Base-by-base conservation (phyloP, 2,113 vertebrate genomes). In the Vanacampus margaritifer region DNA sequence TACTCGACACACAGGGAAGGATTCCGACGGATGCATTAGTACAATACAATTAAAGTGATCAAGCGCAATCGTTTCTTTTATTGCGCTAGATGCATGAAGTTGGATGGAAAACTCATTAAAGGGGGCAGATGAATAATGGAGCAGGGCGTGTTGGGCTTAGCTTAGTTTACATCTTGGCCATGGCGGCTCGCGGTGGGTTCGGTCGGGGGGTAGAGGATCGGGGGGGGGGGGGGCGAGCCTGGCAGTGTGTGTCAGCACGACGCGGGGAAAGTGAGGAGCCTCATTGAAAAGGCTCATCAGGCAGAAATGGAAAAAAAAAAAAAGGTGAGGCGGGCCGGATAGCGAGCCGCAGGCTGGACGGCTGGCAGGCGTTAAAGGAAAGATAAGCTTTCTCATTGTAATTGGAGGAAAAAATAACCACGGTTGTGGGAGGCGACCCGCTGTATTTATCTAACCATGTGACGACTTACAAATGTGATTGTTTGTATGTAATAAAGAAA, bases 71-170 rank as follows among this genome's bases (percentile, higher is more conserved):
- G 76, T 59, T 60, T 75, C 45, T 71, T 82, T 86, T 86, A 84
- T 87, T 86, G 84, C 58, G 59, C 36, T 37, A 37, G 75, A 82
- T 79, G 70, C 80, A 83, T 73, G 78, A 72, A 87, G 86, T 81
- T 86, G 82, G 79, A 91, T 87, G 91, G 90, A 91, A 91, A 93
- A 91, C 85, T 91, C 89, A 92, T 92, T 91, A 91, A 89, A 80
- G 78, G 36, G 26, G 66, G 57, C 35, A 61, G 79, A 88, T 93
- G 81, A 89, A 92, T 92, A 90, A 92, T 93, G 84, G 45, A 91
- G 75, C 78, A 90, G 84, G 78, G 78, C 48, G 68, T 76, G 84
- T 79, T 79, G 78, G 80, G 83, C 77, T 84, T 73, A 86, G 89
- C 83, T 91, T 81, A 67, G 86, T 84, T 91, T 92, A 89, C 90